Evolutionary conservation across 2,888 invertebrate genomes (phyloP).

Genomic region (Thelaira solivaga): DNA sequence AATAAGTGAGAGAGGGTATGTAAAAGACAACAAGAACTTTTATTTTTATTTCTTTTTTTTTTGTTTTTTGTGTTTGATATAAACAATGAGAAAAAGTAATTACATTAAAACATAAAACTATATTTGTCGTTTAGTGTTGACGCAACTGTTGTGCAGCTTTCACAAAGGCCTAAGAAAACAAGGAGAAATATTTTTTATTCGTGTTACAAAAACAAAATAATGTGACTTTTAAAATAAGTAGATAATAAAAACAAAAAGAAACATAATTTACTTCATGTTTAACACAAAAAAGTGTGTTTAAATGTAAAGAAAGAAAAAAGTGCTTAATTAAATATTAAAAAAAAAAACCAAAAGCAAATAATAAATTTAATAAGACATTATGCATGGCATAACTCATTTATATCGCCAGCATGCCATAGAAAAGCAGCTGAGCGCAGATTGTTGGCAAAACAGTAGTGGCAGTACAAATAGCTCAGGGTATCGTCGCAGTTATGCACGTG

Average conservation of each 20-base stretch:
- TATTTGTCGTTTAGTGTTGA: conserved; percentile 38
- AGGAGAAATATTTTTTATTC: background rate
- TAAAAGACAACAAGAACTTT: background rate
- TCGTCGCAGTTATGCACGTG: conserved; percentile 65
- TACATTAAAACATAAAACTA: background rate
- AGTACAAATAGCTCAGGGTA: conserved; percentile 55
- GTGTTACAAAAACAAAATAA: conserved; percentile 5
- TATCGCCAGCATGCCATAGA: conserved; percentile 77
- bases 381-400: conserved; percentile 77
- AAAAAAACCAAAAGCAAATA: too few species aligned
- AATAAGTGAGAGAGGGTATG: background rate
- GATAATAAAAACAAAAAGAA: too few species aligned
- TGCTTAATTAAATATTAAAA: conserved; percentile 43
- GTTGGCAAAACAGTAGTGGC: conserved; percentile 73
- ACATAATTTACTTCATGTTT: background rate
- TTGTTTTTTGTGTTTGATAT: too few species aligned
- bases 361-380: conserved; percentile 56
- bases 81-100: conserved; percentile 12
- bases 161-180: background rate
- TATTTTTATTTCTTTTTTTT: too few species aligned
- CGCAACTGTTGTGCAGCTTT: conserved; percentile 23
- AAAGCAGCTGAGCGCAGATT: conserved; percentile 78
- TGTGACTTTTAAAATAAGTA: conserved; percentile 48
- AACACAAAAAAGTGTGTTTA: background rate
- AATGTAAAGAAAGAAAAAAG: conserved; percentile 9